phyloP scores from a whole-genome alignment of 1,140 invertebrate genomes.

The Bursaphelenchus mucronatus region DNA sequence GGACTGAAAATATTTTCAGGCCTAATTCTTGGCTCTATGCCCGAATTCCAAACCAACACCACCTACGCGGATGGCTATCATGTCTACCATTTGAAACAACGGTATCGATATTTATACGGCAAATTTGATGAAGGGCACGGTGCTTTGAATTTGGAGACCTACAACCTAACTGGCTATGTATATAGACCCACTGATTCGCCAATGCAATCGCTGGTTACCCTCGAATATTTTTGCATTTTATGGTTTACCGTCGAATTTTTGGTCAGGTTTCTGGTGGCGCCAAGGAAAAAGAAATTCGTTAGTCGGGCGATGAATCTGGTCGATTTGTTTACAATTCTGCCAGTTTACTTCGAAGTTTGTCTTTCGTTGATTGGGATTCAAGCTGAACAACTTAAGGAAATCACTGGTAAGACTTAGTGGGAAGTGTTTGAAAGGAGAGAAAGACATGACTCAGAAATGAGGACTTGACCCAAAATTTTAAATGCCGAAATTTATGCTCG shows the following conservation, averaged over 20 bases:
- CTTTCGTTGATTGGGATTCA: slow-evolving; percentile 51
- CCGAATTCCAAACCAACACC: slow-evolving; percentile 56
- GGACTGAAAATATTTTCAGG: slow-evolving; percentile 35
- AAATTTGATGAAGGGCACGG: slow-evolving; percentile 21
- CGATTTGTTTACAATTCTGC: slow-evolving; percentile 64
- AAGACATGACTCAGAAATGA: neutral
- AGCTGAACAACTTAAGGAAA: slow-evolving; percentile 48
- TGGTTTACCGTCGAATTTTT: slow-evolving; percentile 65
- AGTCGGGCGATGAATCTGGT: slow-evolving; percentile 65
- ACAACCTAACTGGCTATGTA: slow-evolving; percentile 26
- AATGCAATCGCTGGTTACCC: slow-evolving; percentile 33
- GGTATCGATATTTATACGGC: neutral
- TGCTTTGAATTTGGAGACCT: slow-evolving; percentile 18
- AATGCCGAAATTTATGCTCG: neutral
- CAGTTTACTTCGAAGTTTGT: slow-evolving; percentile 62
- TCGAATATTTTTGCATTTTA: slow-evolving; percentile 62
- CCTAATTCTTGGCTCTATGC: slow-evolving; percentile 58
- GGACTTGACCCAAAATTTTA: neutral
- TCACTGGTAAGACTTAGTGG: slow-evolving; percentile 41
- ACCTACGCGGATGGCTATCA: slow-evolving; percentile 54
- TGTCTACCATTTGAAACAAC: slow-evolving; percentile 34
- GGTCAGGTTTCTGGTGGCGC: slow-evolving; percentile 55
- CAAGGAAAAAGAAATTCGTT: slow-evolving; percentile 62
- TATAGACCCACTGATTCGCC: slow-evolving; percentile 57
- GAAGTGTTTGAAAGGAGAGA: neutral